Base-by-base conservation (phyloP, 2,888 invertebrate genomes). In the Limenitis arthemis region DNA sequence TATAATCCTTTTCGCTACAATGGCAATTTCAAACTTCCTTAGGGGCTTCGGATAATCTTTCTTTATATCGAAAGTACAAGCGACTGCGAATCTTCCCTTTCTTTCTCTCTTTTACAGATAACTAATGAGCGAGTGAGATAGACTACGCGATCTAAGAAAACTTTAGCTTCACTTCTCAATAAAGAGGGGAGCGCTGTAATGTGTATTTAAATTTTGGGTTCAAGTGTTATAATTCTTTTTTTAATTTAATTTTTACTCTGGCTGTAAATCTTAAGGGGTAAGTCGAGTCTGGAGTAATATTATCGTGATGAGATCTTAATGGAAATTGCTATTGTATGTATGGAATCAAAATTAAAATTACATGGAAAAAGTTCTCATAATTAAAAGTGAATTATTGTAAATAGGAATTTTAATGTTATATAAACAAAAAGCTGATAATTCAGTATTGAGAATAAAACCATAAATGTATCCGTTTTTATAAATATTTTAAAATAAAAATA, bases 1-100 rank as follows among this genome's bases (percentile, higher is more conserved):
- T 86, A 87, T 87, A 87, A 87, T 87, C 87, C 86, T 86, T 86
- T 86, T 87, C 82, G 86, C 85, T 86, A 86, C 86, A 87, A 87
- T 84, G 86, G 86, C 87, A 87, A 87, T 87, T 87, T 84, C 86
- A 83, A 86, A 87, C 86, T 86, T 87, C 86, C 87, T 87, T 85
- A 83, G 86, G 86, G 87, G 83, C 86, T 84, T 81, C 74, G 82
- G 83, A 86, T 86, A 86, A 87, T 86, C 87, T 86, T 86, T 87
- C 87, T 86, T 86, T 86, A 86, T 86, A 86, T 82, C 80, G 79
- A 76, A 20, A 77, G 77, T 78, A 76, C 72, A 75, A 76, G 74
- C 70, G 73, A 75, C 73, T 67, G 65, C 67, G 70, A 72, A 64
- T 66, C 57, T 63, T 49, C 61, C 58, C 55, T 79, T 75, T 61